These are phyloP conservation scores for Falcunculus frontatus DNA, from an alignment of 2,113 vertebrate species.

Conservation along the genomic window DNA sequence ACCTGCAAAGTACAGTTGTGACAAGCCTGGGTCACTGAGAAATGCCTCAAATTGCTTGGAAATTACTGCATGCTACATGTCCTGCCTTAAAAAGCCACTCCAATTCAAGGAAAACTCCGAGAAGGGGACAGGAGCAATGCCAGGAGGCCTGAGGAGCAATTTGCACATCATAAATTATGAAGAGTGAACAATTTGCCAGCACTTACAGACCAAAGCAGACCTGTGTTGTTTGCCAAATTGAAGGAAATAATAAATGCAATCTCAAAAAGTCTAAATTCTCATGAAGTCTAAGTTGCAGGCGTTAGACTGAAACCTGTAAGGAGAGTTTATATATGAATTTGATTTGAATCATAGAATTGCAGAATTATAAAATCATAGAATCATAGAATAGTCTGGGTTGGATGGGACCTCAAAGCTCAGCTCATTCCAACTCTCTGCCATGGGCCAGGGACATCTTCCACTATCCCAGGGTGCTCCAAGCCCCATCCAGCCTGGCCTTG, in stretches of 20 bases:
- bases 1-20: not conserved
- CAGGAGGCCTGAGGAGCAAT: not conserved
- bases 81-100: not conserved
- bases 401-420: not conserved
- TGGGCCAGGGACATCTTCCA: not conserved
- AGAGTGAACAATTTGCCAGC: not conserved
- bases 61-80: not conserved
- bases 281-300: not conserved
- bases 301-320: not conserved
- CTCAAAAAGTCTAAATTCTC: not conserved
- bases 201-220: not conserved
- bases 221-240: not conserved
- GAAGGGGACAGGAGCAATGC: not conserved
- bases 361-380: not conserved
- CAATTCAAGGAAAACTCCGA: not conserved
- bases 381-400: not conserved
- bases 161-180: not conserved
- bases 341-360: not conserved
- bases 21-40: not conserved
- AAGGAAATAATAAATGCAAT: not conserved
- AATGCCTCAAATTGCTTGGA: not conserved
- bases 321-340: not conserved
- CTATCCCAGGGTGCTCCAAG: not conserved
- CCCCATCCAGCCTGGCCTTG: accelerated
- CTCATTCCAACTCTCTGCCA: accelerated